Conservation (phyloP, 2,888 invertebrate species). For the Thalpophila matura region DNA sequence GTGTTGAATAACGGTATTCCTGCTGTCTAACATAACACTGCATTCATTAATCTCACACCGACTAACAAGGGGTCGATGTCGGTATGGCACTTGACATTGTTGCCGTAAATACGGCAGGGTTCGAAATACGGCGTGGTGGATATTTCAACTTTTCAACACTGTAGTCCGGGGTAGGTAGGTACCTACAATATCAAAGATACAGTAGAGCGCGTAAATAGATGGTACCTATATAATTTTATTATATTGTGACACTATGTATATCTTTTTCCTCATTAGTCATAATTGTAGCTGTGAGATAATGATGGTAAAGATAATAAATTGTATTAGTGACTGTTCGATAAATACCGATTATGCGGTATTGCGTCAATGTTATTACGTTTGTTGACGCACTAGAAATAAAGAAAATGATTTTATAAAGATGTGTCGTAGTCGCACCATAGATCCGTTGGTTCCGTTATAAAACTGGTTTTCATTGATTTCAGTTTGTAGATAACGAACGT, state of each 20-base stretch:
- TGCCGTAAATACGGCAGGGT: neutral
- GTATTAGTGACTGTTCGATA: conserved; percentile 3
- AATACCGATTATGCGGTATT: conserved; percentile 7
- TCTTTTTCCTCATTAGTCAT: conserved; percentile 17
- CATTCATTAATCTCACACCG: neutral
- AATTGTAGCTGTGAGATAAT: neutral
- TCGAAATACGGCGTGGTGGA: too few species aligned
- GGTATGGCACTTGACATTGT: neutral
- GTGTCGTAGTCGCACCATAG: neutral
- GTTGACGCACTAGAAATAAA: conserved; percentile 8
- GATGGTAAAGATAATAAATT: neutral
- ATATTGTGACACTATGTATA: neutral
- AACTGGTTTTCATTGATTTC: neutral
- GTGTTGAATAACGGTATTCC: neutral
- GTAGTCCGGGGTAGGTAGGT: too few species aligned
- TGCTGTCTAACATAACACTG: neutral
- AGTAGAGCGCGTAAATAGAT: too few species aligned
- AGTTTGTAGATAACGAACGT: too few species aligned
- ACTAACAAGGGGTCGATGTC: too few species aligned
- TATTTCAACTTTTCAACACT: too few species aligned
- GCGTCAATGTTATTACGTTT: conserved; percentile 19
- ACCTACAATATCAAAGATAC: too few species aligned
- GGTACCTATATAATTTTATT: neutral
- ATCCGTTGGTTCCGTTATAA: neutral
- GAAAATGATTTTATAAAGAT: neutral